phyloP scores from a whole-genome alignment of 1,140 invertebrate genomes.

The Eubasilissa regina region DNA sequence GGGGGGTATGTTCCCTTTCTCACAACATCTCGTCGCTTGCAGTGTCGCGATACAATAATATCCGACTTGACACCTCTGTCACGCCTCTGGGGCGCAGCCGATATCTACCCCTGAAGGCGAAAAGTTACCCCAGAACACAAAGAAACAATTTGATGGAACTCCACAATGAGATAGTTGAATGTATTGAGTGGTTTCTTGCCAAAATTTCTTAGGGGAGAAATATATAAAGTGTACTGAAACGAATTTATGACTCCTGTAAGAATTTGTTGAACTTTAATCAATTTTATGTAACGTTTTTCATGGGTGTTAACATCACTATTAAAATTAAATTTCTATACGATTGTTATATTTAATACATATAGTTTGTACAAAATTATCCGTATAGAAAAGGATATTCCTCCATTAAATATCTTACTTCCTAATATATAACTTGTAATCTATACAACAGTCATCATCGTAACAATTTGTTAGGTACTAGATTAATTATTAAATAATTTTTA shows the following conservation, averaged over 20 bases:
- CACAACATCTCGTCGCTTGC: conserved; percentile 58
- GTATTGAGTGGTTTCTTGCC: conserved; percentile 33
- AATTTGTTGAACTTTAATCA: too few species aligned
- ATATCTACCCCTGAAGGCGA: conserved; percentile 24
- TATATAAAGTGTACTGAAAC: not conserved
- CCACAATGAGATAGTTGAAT: conserved; percentile 32
- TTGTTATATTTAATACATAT: too few species aligned
- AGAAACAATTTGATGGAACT: conserved; percentile 42
- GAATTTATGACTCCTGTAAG: not conserved
- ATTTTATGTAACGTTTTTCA: too few species aligned
- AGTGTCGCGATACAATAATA: conserved; percentile 59
- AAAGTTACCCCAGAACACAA: conserved; percentile 34
- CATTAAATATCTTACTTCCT: too few species aligned
- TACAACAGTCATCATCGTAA: too few species aligned
- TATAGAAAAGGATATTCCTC: too few species aligned
- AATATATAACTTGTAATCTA: too few species aligned
- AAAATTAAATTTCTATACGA: too few species aligned
- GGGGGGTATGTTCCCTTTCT: conserved; percentile 53
- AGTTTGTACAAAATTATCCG: too few species aligned
- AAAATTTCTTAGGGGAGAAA: conserved; percentile 5
- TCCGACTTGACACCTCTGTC: conserved; percentile 55
- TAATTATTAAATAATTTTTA: too few species aligned
- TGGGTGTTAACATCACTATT: too few species aligned
- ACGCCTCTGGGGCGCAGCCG: conserved; percentile 50
- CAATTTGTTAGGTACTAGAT: too few species aligned